A percentile compares a stretch with the other conserved stretches of the same genome.
Conservation (phyloP, 1,140 invertebrate species). For the Drosophila kohkoa region DNA sequence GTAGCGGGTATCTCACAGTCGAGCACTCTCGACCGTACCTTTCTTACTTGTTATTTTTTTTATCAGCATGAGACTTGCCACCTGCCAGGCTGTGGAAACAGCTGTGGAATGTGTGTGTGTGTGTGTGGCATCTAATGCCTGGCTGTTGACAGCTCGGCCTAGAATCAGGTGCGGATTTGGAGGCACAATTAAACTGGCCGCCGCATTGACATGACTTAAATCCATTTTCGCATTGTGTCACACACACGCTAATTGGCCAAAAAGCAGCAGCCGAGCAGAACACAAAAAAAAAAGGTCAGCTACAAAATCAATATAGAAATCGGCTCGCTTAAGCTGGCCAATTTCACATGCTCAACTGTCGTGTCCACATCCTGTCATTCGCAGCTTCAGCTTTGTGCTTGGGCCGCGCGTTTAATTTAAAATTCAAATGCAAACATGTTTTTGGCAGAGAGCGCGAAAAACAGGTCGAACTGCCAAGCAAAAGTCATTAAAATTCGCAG, state of each 20-base stretch:
- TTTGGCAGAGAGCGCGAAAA: constrained; percentile 39
- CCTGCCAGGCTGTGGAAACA: constrained; percentile 45
- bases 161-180: constrained; percentile 25
- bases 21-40: no score
- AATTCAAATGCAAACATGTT: constrained; percentile 75
- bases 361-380: constrained; percentile 7
- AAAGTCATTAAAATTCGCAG: constrained; percentile 78
- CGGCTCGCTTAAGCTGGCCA: constrained; percentile 19
- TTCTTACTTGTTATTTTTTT: background rate
- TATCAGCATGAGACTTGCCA: constrained; percentile 13
- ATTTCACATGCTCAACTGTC: background rate
- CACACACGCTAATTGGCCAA: constrained; percentile 59
- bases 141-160: constrained; percentile 21
- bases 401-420: constrained; percentile 71
- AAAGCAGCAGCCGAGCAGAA: constrained; percentile 15
- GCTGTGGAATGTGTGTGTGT: constrained; percentile 10
- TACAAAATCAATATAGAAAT: constrained; percentile 64
- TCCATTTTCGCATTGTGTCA: background rate
- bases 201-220: constrained; percentile 34
- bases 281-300: constrained; percentile 57
- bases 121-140: constrained; percentile 26
- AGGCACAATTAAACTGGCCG: constrained; percentile 19
- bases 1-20: no score
- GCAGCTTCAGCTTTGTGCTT: constrained; percentile 30
- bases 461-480: constrained; percentile 34